Percentiles rank a stretch among this genome's conserved stretches.
Evolutionary conservation across 2,797 vertebrate genomes (phyloP).

Genomic region (Discoglossus pictus): DNA sequence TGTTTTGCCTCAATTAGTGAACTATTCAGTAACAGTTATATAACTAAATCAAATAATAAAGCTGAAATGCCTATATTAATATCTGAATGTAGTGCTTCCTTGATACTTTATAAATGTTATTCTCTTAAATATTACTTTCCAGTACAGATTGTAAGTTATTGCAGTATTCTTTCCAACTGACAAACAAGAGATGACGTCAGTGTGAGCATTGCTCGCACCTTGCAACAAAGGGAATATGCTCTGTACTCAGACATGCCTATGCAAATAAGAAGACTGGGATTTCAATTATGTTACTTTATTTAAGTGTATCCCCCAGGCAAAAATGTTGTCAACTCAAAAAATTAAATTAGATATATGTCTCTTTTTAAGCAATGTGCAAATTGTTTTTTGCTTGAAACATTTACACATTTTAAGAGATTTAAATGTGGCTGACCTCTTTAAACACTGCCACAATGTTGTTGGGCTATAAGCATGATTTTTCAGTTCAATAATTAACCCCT

Average conservation of each 20-base stretch:
- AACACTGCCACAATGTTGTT: neutral
- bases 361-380: slow-evolving; percentile 43
- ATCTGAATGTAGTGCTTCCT: too few species aligned
- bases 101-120: too few species aligned
- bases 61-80: too few species aligned
- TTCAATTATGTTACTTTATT: slow-evolving; percentile 42
- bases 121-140: slow-evolving; percentile 7
- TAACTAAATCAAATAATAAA: too few species aligned
- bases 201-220: slow-evolving; percentile 15
- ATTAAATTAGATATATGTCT: slow-evolving; percentile 29
- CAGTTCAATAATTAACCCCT: too few species aligned
- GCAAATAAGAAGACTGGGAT: slow-evolving; percentile 1
- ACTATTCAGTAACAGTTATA: too few species aligned
- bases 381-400: slow-evolving; percentile 41
- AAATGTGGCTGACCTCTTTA: slow-evolving; percentile 35
- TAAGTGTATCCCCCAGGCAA: slow-evolving; percentile 37
- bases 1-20: too few species aligned
- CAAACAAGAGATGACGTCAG: too few species aligned
- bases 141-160: slow-evolving; percentile 20
- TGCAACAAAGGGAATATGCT: slow-evolving; percentile 17
- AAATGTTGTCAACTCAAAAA: slow-evolving; percentile 32
- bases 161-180: too few species aligned
- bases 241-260: slow-evolving; percentile 31
- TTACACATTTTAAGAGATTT: slow-evolving; percentile 32
- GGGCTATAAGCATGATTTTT: too few species aligned